phyloP scores from a whole-genome alignment of 2,113 vertebrate species.

The Phyllostomus discolor region DNA sequence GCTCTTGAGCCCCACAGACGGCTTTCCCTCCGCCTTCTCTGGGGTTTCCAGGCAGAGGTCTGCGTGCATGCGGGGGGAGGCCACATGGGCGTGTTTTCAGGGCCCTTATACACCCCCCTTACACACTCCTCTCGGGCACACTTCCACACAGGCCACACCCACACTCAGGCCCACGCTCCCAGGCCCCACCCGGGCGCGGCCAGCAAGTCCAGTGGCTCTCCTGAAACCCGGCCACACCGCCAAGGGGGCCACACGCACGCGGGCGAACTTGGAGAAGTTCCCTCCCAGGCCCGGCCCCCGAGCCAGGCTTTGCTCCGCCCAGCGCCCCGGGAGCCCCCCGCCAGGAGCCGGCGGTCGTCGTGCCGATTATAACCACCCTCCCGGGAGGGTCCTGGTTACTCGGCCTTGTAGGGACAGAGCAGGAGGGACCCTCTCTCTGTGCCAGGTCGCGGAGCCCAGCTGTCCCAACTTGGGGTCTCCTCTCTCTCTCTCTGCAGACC shows the following conservation, averaged over 20 bases:
- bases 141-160: too few species aligned
- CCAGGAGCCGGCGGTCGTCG: rapidly evolving
- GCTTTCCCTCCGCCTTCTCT: neutral
- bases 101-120: neutral
- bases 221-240: rapidly evolving
- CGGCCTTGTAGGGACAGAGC: rapidly evolving
- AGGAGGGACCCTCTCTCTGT: neutral
- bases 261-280: rapidly evolving
- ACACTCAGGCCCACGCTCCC: rapidly evolving
- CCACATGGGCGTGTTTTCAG: neutral
- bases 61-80: rapidly evolving
- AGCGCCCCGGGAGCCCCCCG: rapidly evolving
- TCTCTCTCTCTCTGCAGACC: neutral
- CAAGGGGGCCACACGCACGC: neutral
- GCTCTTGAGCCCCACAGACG: rapidly evolving
- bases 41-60: neutral
- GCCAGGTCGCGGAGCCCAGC: rapidly evolving
- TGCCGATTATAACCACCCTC: rapidly evolving
- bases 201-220: neutral
- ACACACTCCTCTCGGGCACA: neutral
- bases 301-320: neutral
- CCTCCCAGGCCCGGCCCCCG: rapidly evolving
- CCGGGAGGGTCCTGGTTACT: rapidly evolving
- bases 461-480: neutral
- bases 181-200: neutral